phyloP scores from a whole-genome alignment of 2,888 invertebrate genomes.

The Platycnemis pennipes region DNA sequence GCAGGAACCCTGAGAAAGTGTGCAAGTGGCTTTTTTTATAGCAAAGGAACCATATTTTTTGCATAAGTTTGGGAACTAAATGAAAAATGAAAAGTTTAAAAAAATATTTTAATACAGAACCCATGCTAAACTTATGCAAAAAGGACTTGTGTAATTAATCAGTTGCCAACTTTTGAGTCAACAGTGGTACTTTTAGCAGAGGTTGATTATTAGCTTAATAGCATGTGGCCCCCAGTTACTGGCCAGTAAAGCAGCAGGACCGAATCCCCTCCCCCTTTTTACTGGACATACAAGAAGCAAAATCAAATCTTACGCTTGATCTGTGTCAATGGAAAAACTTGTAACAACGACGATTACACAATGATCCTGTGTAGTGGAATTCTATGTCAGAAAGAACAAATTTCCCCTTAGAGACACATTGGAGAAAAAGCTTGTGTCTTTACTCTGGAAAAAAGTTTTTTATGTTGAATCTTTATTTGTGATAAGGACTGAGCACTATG shows the following conservation, averaged over 20 bases:
- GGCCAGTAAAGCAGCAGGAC: constrained; percentile 51
- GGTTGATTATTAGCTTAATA: constrained; percentile 63
- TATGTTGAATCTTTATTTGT: constrained; percentile 55
- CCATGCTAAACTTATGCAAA: constrained; percentile 66
- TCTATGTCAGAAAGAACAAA: constrained; percentile 8
- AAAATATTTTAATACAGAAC: constrained; percentile 66
- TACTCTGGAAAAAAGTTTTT: constrained; percentile 50
- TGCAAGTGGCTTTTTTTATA: constrained; percentile 65
- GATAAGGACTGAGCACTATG: constrained; percentile 62
- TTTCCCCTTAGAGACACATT: constrained; percentile 41
- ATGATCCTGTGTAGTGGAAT: constrained; percentile 57
- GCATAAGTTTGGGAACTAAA: constrained; percentile 65
- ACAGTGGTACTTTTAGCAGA: constrained; percentile 58
- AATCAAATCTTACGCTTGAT: constrained; percentile 54
- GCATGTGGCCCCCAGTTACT: constrained; percentile 52
- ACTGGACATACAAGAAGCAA: constrained; percentile 41
- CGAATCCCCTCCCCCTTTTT: constrained; percentile 36
- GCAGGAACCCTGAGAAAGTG: constrained; percentile 3
- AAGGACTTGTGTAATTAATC: constrained; percentile 54
- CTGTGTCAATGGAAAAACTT: constrained; percentile 52
- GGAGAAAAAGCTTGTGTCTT: constrained; percentile 28
- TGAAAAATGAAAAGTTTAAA: constrained; percentile 61
- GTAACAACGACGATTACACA: constrained; percentile 61
- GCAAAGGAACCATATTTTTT: constrained; percentile 58
- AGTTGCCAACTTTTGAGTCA: constrained; percentile 59